phyloP scores from a whole-genome alignment of 2,113 vertebrate species.

The Trichomycterus rosablanca region DNA sequence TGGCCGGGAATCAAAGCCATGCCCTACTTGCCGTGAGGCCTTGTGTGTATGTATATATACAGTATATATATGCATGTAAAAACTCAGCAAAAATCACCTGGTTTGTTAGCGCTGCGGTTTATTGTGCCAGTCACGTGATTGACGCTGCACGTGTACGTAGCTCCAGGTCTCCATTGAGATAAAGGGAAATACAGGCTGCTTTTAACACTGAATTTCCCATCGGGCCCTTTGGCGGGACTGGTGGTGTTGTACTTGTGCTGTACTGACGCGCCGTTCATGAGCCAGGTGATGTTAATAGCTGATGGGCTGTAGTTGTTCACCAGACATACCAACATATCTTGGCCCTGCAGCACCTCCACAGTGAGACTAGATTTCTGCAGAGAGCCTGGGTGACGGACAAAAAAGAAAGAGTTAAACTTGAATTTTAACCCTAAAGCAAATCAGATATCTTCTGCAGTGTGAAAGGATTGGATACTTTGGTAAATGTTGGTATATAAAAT shows the following conservation, averaged over 20 bases:
- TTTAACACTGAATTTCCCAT: conserved; percentile 59
- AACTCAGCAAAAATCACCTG: too few species aligned
- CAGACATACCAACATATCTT: conserved; percentile 54
- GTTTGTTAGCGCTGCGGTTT: neutral
- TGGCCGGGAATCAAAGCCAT: too few species aligned
- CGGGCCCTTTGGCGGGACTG: conserved; percentile 40
- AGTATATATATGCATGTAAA: too few species aligned
- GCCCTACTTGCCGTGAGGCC: too few species aligned
- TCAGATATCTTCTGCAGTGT: too few species aligned
- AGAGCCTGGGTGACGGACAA: conserved; percentile 36
- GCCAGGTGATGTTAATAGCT: conserved; percentile 56
- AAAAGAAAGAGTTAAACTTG: neutral
- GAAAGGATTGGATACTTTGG: too few species aligned
- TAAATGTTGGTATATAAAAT: too few species aligned
- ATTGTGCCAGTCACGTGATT: conserved; percentile 45
- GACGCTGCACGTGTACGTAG: conserved; percentile 56
- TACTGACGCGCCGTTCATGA: conserved; percentile 30
- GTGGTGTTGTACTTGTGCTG: conserved; percentile 33
- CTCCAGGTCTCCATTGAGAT: conserved; percentile 44
- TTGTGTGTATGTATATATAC: too few species aligned
- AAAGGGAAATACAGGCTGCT: conserved; percentile 53
- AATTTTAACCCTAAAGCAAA: too few species aligned
- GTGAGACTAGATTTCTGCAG: conserved; percentile 40
- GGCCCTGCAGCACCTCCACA: conserved; percentile 48
- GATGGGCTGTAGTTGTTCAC: conserved; percentile 57